phyloP scores from a whole-genome alignment of 2,888 invertebrate species.

The Seira sanloemensis region DNA sequence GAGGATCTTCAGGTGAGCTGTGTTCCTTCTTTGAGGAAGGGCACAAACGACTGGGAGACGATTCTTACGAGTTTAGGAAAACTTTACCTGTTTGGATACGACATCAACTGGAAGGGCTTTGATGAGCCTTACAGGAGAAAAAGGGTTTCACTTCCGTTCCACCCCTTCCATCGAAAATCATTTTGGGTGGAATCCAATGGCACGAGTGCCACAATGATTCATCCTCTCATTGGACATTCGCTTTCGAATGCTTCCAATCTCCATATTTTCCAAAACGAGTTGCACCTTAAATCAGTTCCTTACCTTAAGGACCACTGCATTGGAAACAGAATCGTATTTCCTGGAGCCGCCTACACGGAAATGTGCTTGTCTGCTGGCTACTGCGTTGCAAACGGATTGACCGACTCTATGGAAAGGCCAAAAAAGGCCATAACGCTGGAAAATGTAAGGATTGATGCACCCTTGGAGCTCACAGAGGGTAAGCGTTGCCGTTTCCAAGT shows the following conservation, averaged over 20 bases:
- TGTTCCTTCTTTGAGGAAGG: constrained; percentile 14
- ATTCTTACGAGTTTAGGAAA: constrained; percentile 28
- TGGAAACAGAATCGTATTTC: constrained; percentile 34
- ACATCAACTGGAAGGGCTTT: constrained; percentile 39
- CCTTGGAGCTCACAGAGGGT: constrained; percentile 19
- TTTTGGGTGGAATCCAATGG: neutral
- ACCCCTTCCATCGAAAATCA: constrained; percentile 38
- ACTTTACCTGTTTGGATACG: constrained; percentile 11
- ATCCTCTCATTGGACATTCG: constrained; percentile 34
- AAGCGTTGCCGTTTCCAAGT: constrained; percentile 33
- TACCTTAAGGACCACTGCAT: constrained; percentile 56
- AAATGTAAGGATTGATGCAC: constrained; percentile 39
- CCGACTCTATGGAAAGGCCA: neutral
- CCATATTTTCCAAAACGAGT: constrained; percentile 28
- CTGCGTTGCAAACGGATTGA: constrained; percentile 17
- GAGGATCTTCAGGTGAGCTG: neutral
- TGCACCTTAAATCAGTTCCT: constrained; percentile 8
- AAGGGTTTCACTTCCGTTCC: constrained; percentile 7
- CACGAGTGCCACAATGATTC: neutral
- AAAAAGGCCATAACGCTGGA: constrained; percentile 18
- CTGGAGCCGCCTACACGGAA: constrained; percentile 46
- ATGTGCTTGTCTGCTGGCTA: constrained; percentile 44
- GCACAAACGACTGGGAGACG: constrained; percentile 12
- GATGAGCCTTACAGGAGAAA: constrained; percentile 21
- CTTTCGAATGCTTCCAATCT: constrained; percentile 38